Evolutionary conservation across 2,113 vertebrate species (phyloP).

Genomic region (Alethe diademata): DNA sequence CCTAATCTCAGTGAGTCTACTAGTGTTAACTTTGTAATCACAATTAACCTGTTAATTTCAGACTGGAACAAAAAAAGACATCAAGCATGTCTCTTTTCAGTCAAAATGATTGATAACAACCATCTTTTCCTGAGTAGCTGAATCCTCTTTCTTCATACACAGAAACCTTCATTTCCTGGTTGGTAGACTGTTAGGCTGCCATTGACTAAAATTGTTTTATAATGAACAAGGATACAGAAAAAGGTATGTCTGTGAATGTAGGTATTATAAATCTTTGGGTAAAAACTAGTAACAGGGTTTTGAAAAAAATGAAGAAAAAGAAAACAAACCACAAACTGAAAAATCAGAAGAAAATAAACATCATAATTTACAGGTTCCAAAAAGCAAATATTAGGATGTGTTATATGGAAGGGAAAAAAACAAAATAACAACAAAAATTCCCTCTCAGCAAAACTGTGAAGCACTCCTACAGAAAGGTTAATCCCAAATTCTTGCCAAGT

Average conservation of each 20-base stretch:
- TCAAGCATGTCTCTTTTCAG: not conserved
- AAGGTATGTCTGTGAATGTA: not conserved
- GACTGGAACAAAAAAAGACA: not conserved
- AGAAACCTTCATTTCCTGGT: accelerated
- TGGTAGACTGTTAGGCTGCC: not conserved
- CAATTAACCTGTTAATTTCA: not conserved
- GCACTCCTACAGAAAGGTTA: not conserved
- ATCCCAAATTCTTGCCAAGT: not conserved
- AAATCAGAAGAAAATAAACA: not conserved
- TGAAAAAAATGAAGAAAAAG: not conserved
- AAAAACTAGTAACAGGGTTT: not conserved
- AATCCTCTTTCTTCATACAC: not conserved
- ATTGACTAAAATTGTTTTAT: not conserved
- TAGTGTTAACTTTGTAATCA: not conserved
- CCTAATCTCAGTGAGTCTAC: not conserved
- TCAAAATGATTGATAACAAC: not conserved
- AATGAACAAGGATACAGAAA: not conserved
- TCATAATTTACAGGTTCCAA: not conserved
- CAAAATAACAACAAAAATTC: not conserved
- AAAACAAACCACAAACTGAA: not conserved
- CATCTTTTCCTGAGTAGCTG: not conserved
- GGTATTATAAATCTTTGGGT: not conserved
- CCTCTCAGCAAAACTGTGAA: not conserved
- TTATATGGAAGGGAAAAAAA: not conserved
- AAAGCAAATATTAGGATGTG: not conserved